These are phyloP conservation scores for Acipenser oxyrinchus DNA, from an alignment of 2,797 vertebrate genomes.

Conservation along the genomic window DNA sequence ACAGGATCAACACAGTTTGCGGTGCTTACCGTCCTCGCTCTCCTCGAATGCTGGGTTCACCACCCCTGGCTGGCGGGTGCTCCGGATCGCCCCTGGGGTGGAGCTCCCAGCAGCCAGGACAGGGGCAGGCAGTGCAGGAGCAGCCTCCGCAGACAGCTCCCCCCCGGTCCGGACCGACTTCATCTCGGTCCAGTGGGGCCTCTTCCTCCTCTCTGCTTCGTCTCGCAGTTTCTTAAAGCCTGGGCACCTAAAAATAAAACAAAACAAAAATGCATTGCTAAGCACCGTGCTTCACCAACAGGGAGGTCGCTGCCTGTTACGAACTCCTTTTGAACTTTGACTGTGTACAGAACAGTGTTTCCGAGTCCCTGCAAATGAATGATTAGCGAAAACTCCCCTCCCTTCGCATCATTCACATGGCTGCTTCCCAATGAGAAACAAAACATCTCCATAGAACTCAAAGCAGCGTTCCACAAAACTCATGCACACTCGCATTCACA, in stretches of 20 bases:
- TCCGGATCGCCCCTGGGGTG: constrained; percentile 41
- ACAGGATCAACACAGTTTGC: constrained; percentile 14
- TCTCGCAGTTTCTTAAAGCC: constrained; percentile 72
- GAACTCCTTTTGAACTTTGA: background rate
- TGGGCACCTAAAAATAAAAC: constrained; percentile 61
- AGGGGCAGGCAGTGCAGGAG: constrained; percentile 17
- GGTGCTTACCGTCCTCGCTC: constrained; percentile 73
- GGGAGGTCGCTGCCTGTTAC: background rate
- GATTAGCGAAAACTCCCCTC: no score
- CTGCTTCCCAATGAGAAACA: no score
- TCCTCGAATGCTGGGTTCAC: constrained; percentile 86
- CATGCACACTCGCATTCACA: no score
- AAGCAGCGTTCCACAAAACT: no score
- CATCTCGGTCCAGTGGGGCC: constrained; percentile 59
- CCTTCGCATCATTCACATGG: no score
- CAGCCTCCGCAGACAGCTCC: constrained; percentile 46
- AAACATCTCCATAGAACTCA: no score
- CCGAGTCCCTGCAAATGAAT: no score
- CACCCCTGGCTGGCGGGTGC: constrained; percentile 71
- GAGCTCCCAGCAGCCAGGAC: constrained; percentile 45
- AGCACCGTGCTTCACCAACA: no score
- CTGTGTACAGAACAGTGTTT: background rate
- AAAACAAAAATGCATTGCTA: constrained; percentile 9
- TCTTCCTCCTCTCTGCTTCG: constrained; percentile 70
- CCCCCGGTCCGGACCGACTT: constrained; percentile 62